phyloP scores from a whole-genome alignment of 2,888 invertebrate species.

The Ferrisia virgata region DNA sequence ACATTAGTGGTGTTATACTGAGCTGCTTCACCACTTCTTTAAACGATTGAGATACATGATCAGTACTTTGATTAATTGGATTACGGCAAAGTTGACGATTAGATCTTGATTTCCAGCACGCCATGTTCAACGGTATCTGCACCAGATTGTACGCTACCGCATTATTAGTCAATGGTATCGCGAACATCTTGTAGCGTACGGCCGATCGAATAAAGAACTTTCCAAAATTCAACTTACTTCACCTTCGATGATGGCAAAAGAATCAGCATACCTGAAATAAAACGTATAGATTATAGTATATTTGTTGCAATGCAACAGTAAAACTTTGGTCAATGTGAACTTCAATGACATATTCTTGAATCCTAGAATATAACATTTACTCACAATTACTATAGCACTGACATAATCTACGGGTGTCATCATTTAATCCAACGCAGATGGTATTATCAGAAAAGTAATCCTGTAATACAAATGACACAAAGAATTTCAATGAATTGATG shows the following conservation, averaged over 20 bases:
- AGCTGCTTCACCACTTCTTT: constrained; percentile 32
- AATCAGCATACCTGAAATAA: neutral
- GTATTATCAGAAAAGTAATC: neutral
- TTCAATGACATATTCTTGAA: neutral
- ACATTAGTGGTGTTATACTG: neutral
- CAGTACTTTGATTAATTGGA: neutral
- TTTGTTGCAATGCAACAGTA: too few relatives aligned
- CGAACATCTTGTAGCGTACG: constrained; percentile 9
- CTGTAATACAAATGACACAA: neutral
- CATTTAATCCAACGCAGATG: neutral
- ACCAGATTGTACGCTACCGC: constrained; percentile 14
- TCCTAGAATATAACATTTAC: neutral
- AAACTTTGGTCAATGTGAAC: neutral
- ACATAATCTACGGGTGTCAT: neutral
- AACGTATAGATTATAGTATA: neutral
- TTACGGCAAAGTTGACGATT: neutral
- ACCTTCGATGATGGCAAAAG: neutral
- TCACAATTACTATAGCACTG: neutral
- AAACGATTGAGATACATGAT: neutral
- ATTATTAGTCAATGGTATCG: neutral
- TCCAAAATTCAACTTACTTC: neutral
- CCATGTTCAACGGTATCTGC: neutral
- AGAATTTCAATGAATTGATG: neutral
- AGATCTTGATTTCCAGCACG: constrained; percentile 17
- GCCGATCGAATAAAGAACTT: neutral